These are phyloP conservation scores for Hippoglossus hippoglossus DNA, from an alignment of 2,797 vertebrate genomes.

Conservation along the genomic window DNA sequence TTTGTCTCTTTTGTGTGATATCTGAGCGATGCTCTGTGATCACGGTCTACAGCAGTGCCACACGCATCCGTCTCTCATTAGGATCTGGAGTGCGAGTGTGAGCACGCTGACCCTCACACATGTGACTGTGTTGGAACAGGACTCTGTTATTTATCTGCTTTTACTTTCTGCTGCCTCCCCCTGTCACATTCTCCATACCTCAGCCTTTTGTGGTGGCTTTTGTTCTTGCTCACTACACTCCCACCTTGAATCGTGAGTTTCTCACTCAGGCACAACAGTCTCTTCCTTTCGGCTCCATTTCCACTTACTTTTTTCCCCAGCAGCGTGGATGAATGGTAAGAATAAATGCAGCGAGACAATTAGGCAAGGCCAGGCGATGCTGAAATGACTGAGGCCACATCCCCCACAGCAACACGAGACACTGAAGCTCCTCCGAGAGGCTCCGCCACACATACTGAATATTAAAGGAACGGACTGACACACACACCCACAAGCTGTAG, in stretches of 20 bases:
- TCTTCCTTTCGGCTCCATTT: constrained; percentile 28
- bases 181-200: constrained; percentile 36
- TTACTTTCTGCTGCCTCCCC: constrained; percentile 3
- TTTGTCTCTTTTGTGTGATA: constrained; percentile 29
- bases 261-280: not conserved
- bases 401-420: not conserved
- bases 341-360: constrained; percentile 32
- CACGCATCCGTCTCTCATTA: constrained; percentile 49
- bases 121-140: constrained; percentile 23
- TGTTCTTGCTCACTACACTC: constrained; percentile 25
- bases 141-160: constrained; percentile 30
- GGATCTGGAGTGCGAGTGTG: constrained; percentile 27
- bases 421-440: constrained; percentile 34
- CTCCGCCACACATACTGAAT: constrained; percentile 18
- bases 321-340: constrained; percentile 36
- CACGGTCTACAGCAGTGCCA: constrained; percentile 12
- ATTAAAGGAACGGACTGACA: constrained; percentile 27
- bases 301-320: constrained; percentile 27
- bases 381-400: constrained; percentile 42
- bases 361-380: constrained; percentile 58
- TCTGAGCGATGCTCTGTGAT: constrained; percentile 32
- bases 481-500: not conserved
- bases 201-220: constrained; percentile 29
- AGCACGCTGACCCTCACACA: constrained; percentile 42
- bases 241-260: constrained; percentile 44